Evolutionary conservation across 2,797 vertebrate genomes (phyloP).

Genomic region (Sitta carolinensis): DNA sequence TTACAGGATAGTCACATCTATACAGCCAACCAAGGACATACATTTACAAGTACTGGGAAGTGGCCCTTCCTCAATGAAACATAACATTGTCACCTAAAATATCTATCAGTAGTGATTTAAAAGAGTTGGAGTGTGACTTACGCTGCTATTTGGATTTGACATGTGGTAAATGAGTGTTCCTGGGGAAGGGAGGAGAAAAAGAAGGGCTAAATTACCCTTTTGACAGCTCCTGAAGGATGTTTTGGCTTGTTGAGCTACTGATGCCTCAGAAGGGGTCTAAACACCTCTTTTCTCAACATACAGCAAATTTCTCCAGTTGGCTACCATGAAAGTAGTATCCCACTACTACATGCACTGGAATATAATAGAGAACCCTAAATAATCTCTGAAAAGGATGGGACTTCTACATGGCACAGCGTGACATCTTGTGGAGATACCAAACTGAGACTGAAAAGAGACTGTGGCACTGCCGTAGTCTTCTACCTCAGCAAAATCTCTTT

Average conservation of each 20-base stretch:
- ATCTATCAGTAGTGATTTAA: conserved; percentile 52
- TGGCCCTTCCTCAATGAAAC: conserved; percentile 50
- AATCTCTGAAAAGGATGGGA: background rate
- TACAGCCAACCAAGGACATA: background rate
- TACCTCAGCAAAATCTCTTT: background rate
- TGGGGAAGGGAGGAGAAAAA: background rate
- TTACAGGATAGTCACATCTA: background rate
- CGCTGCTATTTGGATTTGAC: conserved; percentile 52
- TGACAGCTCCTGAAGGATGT: conserved; percentile 42
- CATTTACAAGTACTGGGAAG: conserved; percentile 52
- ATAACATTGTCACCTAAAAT: conserved; percentile 59
- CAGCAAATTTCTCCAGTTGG: background rate
- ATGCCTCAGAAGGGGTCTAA: background rate
- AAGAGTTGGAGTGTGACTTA: conserved; percentile 35
- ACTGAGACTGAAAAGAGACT: background rate
- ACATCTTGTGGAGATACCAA: background rate
- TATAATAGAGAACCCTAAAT: background rate
- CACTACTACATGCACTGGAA: background rate
- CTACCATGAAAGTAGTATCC: background rate
- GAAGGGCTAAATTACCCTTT: conserved; percentile 1
- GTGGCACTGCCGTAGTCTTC: background rate
- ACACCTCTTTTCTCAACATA: background rate
- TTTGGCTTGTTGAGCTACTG: background rate
- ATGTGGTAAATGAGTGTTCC: conserved; percentile 42
- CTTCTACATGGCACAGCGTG: background rate